These are phyloP conservation scores for Hypsibius dujardini DNA, from an alignment of 1,140 invertebrate genomes.

Conservation along the genomic window DNA sequence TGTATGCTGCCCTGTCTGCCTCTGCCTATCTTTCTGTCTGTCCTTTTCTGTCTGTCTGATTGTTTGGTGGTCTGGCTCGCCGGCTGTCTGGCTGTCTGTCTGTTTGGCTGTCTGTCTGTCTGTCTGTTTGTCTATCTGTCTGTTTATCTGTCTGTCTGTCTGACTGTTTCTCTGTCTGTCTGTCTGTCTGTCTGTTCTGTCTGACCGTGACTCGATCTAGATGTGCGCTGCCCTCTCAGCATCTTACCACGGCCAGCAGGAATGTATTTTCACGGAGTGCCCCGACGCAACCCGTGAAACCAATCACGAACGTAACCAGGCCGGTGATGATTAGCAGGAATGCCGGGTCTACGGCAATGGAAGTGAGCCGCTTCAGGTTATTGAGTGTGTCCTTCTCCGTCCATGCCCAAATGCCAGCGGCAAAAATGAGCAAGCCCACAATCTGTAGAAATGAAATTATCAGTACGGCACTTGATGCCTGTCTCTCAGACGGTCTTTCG, in stretches of 20 bases:
- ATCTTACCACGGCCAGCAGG: conserved; percentile 61
- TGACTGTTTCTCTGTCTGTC: too few species aligned
- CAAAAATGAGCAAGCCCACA: conserved; percentile 60
- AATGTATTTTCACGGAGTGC: conserved; percentile 54
- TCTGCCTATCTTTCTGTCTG: too few species aligned
- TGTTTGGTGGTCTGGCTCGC: too few species aligned
- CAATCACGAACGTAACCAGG: conserved; percentile 75
- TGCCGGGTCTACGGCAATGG: conserved; percentile 75
- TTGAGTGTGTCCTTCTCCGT: conserved; percentile 87
- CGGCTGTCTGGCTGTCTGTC: too few species aligned
- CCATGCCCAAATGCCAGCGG: conserved; percentile 88
- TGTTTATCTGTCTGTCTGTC: too few species aligned
- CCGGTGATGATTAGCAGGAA: conserved; percentile 81
- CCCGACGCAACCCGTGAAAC: conserved; percentile 90
- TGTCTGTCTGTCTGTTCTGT: too few species aligned
- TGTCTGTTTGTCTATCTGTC: too few species aligned
- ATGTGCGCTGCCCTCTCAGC: neutral
- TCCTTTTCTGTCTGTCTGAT: too few species aligned
- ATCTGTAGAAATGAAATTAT: conserved; percentile 40
- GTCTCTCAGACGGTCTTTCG: neutral
- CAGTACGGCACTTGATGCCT: conserved; percentile 7
- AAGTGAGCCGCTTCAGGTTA: conserved; percentile 65
- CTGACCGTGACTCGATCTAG: neutral
- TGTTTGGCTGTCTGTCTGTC: too few species aligned
- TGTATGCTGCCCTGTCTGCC: too few species aligned